Conservation (phyloP, 2,888 invertebrate genomes). For the Rhyacophila evoluta region DNA sequence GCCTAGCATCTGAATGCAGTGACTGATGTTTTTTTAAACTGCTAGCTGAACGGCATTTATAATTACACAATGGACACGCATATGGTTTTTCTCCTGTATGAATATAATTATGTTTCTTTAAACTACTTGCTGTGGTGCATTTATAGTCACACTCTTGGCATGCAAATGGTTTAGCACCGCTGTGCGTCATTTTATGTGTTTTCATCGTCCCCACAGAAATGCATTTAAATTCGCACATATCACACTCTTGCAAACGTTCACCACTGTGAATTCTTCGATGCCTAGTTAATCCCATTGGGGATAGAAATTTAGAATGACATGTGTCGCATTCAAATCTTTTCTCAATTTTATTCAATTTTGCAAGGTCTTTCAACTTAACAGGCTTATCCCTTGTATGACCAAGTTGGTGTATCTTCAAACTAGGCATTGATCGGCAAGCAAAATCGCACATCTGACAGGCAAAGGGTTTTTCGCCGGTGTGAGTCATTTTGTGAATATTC, state of each 20-base stretch:
- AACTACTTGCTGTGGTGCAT: neutral
- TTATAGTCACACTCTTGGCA: neutral
- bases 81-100: neutral
- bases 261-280: constrained; percentile 11
- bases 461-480: neutral
- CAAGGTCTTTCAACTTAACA: neutral
- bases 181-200: neutral
- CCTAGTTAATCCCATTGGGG: neutral
- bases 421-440: neutral
- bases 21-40: neutral
- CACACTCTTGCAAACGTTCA: neutral
- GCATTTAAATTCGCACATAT: neutral
- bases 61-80: neutral
- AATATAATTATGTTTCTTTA: neutral
- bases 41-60: neutral
- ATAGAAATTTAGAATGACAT: neutral
- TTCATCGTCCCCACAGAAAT: neutral
- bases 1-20: neutral
- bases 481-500: neutral
- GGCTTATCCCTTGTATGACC: too few relatives aligned
- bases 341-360: neutral
- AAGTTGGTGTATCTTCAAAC: neutral
- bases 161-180: neutral
- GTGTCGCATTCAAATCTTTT: neutral
- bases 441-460: neutral